Conservation (phyloP, 2,113 vertebrate genomes). For the Hylia prasina region DNA sequence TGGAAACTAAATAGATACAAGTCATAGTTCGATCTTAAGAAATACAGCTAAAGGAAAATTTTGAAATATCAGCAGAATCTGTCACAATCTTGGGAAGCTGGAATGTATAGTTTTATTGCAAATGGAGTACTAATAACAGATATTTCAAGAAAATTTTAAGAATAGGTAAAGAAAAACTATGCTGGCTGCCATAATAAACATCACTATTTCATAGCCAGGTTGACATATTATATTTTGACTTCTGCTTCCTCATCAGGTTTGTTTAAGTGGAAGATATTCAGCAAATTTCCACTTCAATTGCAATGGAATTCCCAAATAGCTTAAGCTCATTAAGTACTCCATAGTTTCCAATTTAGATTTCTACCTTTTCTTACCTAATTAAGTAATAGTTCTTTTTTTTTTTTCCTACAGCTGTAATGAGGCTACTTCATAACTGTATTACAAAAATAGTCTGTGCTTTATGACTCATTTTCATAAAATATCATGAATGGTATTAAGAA, state of each 20-base stretch:
- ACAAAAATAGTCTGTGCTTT: neutral
- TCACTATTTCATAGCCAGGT: neutral
- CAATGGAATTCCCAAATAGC: neutral
- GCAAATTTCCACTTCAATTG: neutral
- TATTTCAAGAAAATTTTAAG: neutral
- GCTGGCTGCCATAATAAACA: neutral
- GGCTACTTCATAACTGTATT: neutral
- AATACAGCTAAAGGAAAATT: neutral
- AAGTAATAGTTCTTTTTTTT: neutral
- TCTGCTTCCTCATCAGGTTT: neutral
- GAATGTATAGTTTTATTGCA: neutral
- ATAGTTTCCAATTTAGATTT: neutral
- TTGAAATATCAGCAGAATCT: neutral
- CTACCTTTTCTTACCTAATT: neutral
- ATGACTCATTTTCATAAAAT: constrained; percentile 34
- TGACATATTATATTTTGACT: neutral
- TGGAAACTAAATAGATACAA: neutral
- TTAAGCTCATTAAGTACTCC: neutral
- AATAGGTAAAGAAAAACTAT: neutral
- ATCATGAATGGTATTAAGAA: neutral
- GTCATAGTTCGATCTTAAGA: neutral
- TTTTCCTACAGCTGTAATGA: neutral
- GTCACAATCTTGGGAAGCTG: neutral
- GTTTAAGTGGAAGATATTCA: neutral
- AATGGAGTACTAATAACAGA: neutral